phyloP scores from a whole-genome alignment of 2,888 invertebrate species.

The Rosalia funebris region DNA sequence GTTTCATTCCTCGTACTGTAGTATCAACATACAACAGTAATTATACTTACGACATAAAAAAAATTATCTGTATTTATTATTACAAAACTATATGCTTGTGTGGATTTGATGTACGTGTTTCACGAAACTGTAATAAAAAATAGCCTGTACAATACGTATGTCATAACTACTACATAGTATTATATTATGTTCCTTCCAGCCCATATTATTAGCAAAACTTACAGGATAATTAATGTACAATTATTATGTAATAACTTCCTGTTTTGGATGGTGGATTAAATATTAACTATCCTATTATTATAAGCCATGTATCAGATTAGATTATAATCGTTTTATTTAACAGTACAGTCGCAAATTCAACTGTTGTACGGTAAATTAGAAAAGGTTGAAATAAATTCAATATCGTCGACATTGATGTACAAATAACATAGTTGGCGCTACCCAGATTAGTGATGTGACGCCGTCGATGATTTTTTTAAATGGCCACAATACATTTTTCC shows the following conservation, averaged over 20 bases:
- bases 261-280: too few species aligned
- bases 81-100: neutral
- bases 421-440: too few species aligned
- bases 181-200: neutral
- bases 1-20: neutral
- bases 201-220: conserved; percentile 1
- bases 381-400: too few species aligned
- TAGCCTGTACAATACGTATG: neutral
- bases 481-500: too few species aligned
- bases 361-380: too few species aligned
- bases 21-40: neutral
- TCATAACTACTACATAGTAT: neutral
- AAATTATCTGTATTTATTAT: neutral
- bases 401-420: too few species aligned
- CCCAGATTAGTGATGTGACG: too few species aligned
- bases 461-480: too few species aligned
- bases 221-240: neutral
- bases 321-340: too few species aligned
- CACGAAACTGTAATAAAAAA: neutral
- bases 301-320: too few species aligned
- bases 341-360: too few species aligned
- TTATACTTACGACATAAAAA: neutral
- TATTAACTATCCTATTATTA: too few species aligned
- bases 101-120: neutral
- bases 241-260: neutral